A percentile compares a stretch with the other conserved stretches of the same genome.
These are phyloP conservation scores for Xenopus tropicalis DNA, from an alignment of 2,113 vertebrate genomes.

Conservation along the genomic window UCB_Xtro_10.0 CM004443.2:138950501-138951000, in stretches of 20 bases:
- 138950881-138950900: not conserved
- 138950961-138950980: not conserved
- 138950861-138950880: constrained; percentile 3
- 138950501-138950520: no score
- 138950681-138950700: constrained; percentile 4
- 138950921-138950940: no score
- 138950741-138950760: constrained; percentile 11
- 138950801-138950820: constrained; percentile 15
- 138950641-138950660: not conserved
- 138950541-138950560: no score
- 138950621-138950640: not conserved
- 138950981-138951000: not conserved
- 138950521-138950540: no score
- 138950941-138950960: no score
- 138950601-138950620: not conserved
- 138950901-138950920: no score
- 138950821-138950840: constrained; percentile 6
- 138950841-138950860: constrained; percentile 10
- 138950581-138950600: not conserved
- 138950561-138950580: no score
- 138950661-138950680: constrained; percentile 14
- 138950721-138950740: not conserved
- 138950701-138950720: not conserved
- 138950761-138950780: constrained; percentile 9
- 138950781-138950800: constrained; percentile 4